phyloP scores from a whole-genome alignment of 2,113 vertebrate genomes.

The Tringa solitaria region DNA sequence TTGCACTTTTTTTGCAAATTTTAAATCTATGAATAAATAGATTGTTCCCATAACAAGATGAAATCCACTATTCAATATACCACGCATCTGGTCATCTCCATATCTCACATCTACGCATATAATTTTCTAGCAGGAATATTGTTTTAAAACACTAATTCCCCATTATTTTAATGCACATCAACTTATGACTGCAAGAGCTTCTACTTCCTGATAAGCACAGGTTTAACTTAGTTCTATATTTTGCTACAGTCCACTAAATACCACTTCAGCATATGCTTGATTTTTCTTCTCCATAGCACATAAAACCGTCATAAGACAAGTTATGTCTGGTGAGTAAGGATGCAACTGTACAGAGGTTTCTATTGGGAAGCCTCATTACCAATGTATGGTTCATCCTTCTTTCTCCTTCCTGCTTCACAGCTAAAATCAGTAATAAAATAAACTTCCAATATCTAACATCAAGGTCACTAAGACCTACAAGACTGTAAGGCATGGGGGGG shows the following conservation, averaged over 20 bases:
- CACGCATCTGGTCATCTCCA: background rate
- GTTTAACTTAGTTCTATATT: background rate
- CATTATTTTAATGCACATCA: conserved; percentile 1
- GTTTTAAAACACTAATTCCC: background rate
- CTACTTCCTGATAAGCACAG: background rate
- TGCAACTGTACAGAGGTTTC: background rate
- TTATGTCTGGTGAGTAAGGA: background rate
- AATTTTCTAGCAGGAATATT: background rate
- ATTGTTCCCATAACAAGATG: background rate
- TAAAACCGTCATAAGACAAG: background rate
- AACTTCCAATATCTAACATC: background rate
- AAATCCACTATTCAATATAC: background rate
- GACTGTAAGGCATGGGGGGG: background rate
- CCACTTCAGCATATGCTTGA: background rate
- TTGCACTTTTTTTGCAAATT: background rate
- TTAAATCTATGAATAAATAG: conserved; percentile 46
- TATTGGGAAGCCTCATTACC: background rate
- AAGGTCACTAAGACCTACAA: background rate
- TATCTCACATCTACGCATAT: background rate
- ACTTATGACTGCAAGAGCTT: background rate
- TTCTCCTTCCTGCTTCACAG: background rate
- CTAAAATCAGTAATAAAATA: background rate
- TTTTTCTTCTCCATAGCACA: background rate
- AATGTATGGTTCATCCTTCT: background rate
- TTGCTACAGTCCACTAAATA: background rate